phyloP scores from a whole-genome alignment of 2,113 vertebrate genomes.

The Rana temporaria region DNA sequence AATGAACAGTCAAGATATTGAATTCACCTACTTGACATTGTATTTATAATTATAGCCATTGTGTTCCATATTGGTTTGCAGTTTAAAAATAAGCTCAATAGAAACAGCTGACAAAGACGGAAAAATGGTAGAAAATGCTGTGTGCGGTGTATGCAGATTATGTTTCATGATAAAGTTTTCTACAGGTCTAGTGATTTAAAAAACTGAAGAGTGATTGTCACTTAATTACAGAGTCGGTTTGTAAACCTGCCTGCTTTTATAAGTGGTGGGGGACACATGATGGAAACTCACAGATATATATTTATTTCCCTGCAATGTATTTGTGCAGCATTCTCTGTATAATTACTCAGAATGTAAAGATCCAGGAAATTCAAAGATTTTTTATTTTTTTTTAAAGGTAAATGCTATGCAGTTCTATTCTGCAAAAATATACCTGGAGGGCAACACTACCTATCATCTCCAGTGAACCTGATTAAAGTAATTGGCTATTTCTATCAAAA shows the following conservation, averaged over 20 bases:
- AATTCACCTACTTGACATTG: too few relatives aligned
- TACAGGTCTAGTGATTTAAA: not conserved
- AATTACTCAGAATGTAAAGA: conserved; percentile 63
- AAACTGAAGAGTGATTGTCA: conserved; percentile 13
- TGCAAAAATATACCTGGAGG: conserved; percentile 64
- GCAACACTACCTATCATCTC: conserved; percentile 68
- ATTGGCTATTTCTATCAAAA: conserved; percentile 75
- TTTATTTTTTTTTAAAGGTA: conserved; percentile 62
- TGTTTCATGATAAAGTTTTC: not conserved
- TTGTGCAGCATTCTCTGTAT: conserved; percentile 55
- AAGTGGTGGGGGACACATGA: not conserved
- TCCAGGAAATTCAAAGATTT: conserved; percentile 54
- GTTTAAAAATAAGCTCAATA: not conserved
- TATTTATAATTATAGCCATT: not conserved
- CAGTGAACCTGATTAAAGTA: conserved; percentile 79
- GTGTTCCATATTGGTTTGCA: not conserved
- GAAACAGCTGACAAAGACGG: conserved; percentile 6
- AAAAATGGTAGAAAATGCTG: conserved; percentile 1
- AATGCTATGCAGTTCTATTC: conserved; percentile 64
- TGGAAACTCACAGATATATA: conserved; percentile 3
- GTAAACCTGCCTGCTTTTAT: not conserved
- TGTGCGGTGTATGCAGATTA: conserved; percentile 11
- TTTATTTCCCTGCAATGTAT: not conserved
- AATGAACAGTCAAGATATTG: too few relatives aligned
- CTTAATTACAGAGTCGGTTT: conserved; percentile 3